Conservation (phyloP, 2,888 invertebrate species). For the Patella depressa region DNA sequence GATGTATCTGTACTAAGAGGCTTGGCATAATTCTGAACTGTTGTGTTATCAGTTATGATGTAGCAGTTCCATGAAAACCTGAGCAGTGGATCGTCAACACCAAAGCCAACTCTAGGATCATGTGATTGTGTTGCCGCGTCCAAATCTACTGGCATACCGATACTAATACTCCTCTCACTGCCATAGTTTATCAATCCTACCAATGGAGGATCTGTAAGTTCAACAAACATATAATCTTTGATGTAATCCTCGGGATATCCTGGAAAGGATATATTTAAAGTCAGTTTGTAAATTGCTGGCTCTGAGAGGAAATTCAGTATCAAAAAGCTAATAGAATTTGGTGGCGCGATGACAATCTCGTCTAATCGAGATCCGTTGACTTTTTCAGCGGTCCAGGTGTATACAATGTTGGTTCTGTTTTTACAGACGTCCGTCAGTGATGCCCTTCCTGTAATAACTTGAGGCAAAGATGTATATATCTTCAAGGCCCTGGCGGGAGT, state of each 20-base stretch:
- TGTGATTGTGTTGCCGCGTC: not conserved
- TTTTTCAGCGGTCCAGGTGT: not conserved
- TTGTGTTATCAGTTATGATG: not conserved
- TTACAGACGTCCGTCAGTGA: not conserved
- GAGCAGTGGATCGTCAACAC: not conserved
- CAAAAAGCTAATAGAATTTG: not conserved
- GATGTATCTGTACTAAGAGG: not conserved
- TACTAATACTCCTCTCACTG: not conserved
- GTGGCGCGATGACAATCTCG: not conserved
- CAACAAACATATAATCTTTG: not conserved
- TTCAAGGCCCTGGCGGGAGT: not conserved
- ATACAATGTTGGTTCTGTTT: not conserved
- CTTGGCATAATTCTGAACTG: not conserved
- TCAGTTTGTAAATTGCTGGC: not conserved
- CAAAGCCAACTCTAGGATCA: not conserved
- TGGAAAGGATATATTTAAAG: not conserved
- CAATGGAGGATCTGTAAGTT: not conserved
- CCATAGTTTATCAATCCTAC: not conserved
- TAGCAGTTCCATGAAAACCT: not conserved
- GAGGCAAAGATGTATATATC: not conserved
- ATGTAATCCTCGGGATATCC: not conserved
- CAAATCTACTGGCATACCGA: not conserved
- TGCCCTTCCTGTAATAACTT: not conserved
- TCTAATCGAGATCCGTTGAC: not conserved
- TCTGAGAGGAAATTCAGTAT: not conserved